A percentile compares a stretch with the other conserved stretches of the same genome.
These are phyloP conservation scores for Eilema sororculum DNA, from an alignment of 2,888 invertebrate species.

Conservation along the genomic window DNA sequence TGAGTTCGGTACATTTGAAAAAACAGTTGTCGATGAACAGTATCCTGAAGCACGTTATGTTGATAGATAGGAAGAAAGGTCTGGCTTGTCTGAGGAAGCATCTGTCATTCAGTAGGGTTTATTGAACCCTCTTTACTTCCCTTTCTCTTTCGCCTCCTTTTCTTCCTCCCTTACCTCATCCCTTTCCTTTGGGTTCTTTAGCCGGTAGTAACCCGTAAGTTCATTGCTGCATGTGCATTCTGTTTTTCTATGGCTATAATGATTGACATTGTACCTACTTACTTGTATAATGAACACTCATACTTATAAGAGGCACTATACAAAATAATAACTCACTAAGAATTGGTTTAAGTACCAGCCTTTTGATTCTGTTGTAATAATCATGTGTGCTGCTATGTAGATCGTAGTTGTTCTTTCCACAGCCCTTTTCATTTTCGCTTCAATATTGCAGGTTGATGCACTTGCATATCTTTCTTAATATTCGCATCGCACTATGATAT, in stretches of 20 bases:
- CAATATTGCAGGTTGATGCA: not conserved
- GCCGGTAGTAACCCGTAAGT: no score
- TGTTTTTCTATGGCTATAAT: not conserved
- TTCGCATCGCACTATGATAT: conserved; percentile 4
- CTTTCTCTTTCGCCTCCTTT: not conserved
- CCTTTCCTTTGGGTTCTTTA: not conserved
- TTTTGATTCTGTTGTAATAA: not conserved
- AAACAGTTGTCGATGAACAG: not conserved
- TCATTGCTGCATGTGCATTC: no score
- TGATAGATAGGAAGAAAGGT: not conserved
- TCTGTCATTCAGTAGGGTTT: not conserved
- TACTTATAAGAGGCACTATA: not conserved
- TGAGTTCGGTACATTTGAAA: not conserved
- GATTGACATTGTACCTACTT: not conserved
- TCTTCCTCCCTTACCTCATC: not conserved
- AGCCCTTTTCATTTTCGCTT: not conserved
- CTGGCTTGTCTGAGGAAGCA: not conserved
- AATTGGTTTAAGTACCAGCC: not conserved
- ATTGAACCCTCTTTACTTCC: not conserved
- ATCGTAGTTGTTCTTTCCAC: not conserved
- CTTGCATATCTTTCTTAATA: not conserved
- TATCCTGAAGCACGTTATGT: not conserved
- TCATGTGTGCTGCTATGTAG: not conserved
- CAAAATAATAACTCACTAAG: not conserved
- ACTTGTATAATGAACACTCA: not conserved